Base-by-base conservation (phyloP, 2,113 vertebrate genomes). In the Pangasianodon hypophthalmus region DNA sequence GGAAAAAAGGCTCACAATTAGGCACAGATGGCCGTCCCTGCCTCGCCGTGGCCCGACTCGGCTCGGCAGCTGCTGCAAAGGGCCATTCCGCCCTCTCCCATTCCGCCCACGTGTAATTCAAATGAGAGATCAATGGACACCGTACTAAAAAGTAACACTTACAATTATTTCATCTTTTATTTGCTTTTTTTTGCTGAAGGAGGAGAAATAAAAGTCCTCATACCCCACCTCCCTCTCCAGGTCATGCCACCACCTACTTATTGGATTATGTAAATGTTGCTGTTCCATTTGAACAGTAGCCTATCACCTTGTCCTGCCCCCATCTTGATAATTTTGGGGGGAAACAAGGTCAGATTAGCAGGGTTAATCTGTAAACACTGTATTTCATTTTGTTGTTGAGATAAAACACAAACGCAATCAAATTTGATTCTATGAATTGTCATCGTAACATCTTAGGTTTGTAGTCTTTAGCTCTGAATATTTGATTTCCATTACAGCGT, bases 11-110 rank as follows among this genome's bases (percentile, higher is more conserved):
- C 93, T 94, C 90, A 96, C 95, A 95, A 96, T 96, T 95, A 96
- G 93, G 95, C 96, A 96, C 96, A 96, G 96, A 96, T 96, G 96
- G 96, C 94, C 93, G 94, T 94, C 95, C 95, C 93, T 95, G 94
- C 94, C 92, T 93, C 64, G 32, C 84, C 50, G 81, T 82, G 89
- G 89, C 73, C 89, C 88, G 84, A 67, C 60, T 90, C 85, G 79
- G 29, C 80, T 89, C 85, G 64, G 89, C 88, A 89, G 83, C 91
- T 73, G 79, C 89, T 64, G 54, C 86, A 85, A 89, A 91, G 89
- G 88, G 77, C 87, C 90, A 90, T 90, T 71, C 88, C 73, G 60
- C 81, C 44, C 37, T 86, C 86, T 87, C 89, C 87, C 19, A 26
- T 86, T 87, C 90, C 85, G 52, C 84, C 80, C 83, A 73, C 88